These are phyloP conservation scores for Phodopus roborovskii DNA, from an alignment of 2,113 vertebrate species.

Conservation along the genomic window DNA sequence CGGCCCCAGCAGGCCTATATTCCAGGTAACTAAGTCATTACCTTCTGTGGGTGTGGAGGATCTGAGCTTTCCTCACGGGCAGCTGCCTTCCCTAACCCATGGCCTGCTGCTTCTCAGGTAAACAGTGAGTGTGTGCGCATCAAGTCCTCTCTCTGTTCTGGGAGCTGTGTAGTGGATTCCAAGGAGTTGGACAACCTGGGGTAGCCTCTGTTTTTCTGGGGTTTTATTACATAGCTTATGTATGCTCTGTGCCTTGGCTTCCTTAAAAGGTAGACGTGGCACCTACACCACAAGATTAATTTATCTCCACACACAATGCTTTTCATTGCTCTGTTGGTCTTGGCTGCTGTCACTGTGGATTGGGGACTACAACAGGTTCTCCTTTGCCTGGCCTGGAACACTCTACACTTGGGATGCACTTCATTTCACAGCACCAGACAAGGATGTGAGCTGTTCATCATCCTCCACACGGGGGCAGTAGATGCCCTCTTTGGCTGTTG, in stretches of 20 bases:
- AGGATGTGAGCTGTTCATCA: neutral
- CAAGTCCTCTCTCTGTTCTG: neutral
- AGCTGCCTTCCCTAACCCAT: neutral
- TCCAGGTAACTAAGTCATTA: neutral
- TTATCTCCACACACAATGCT: neutral
- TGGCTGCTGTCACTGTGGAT: neutral
- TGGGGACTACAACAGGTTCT: neutral
- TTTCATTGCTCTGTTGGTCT: neutral
- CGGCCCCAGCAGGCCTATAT: neutral
- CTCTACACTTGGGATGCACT: fast-evolving
- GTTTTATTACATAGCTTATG: neutral
- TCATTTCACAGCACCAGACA: neutral
- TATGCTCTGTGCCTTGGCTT: neutral
- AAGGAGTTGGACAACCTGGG: neutral
- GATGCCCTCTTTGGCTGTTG: neutral
- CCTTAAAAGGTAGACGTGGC: neutral
- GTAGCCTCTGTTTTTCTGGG: neutral
- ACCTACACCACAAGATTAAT: neutral
- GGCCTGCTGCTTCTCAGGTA: neutral
- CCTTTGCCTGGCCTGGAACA: neutral
- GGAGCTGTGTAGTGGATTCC: neutral
- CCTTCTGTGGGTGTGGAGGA: neutral
- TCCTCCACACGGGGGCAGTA: neutral
- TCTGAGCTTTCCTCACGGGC: neutral
- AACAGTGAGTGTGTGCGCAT: neutral